Percentiles rank a stretch among this genome's conserved stretches.
phyloP scores from a whole-genome alignment of 2,888 invertebrate species.

The Clitarchus hookeri region DNA sequence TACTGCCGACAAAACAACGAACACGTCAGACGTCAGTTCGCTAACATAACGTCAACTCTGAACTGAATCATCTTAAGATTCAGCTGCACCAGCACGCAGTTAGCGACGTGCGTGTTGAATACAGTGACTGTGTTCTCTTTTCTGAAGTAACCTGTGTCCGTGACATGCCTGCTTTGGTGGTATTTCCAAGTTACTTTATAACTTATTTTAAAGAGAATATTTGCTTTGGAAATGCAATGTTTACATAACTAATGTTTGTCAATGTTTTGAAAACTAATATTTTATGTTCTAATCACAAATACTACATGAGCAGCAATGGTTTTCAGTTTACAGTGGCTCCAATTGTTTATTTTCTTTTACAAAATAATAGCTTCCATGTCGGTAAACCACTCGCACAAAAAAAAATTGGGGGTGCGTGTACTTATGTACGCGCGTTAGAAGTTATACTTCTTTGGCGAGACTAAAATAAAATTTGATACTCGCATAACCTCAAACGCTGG shows the following conservation, averaged over 20 bases:
- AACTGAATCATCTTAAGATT: too few species aligned
- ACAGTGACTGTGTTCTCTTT: background rate
- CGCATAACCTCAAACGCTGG: too few species aligned
- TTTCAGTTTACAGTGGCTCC: too few species aligned
- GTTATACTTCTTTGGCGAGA: too few species aligned
- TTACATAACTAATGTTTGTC: background rate
- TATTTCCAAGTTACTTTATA: background rate
- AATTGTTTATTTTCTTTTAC: too few species aligned
- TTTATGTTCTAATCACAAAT: conserved; percentile 1
- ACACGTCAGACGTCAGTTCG: conserved; percentile 46
- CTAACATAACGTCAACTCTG: background rate
- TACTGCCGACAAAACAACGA: conserved; percentile 59
- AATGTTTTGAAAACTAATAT: background rate
- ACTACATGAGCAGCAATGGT: background rate
- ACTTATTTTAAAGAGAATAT: background rate
- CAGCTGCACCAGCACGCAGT: background rate
- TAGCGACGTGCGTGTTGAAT: background rate
- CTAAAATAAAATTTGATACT: too few species aligned
- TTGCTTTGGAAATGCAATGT: background rate
- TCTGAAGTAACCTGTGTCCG: background rate
- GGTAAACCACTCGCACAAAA: too few species aligned
- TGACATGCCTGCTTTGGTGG: background rate
- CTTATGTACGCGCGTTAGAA: too few species aligned
- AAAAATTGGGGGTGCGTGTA: too few species aligned
- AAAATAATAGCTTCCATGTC: too few species aligned